phyloP scores from a whole-genome alignment of 2,888 invertebrate species.

The Auanema freiburgensis region DNA sequence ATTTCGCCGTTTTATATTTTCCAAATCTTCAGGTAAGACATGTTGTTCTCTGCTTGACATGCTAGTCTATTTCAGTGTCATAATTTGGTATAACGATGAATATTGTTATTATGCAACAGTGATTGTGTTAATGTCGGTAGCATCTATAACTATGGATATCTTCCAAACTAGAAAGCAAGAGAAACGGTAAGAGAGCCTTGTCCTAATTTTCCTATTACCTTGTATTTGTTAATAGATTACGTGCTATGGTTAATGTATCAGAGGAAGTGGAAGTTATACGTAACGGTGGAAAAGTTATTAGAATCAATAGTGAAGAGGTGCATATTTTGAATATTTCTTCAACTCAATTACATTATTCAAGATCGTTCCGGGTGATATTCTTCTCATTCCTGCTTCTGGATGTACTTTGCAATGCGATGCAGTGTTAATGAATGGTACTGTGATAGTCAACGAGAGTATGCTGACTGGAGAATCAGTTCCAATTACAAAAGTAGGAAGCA shows the following conservation, averaged over 20 bases:
- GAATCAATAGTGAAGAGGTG: conserved; percentile 33
- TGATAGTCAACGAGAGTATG: conserved; percentile 92
- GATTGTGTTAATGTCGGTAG: conserved; percentile 78
- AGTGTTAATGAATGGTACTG: conserved; percentile 81
- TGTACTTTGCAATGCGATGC: conserved; percentile 79
- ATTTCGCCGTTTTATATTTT: conserved; percentile 69
- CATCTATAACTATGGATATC: conserved; percentile 72
- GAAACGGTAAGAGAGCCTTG: conserved; percentile 62
- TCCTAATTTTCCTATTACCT: background rate
- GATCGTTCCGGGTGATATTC: conserved; percentile 73
- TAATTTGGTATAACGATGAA: conserved; percentile 81
- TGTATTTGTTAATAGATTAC: conserved; percentile 20
- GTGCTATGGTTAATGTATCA: conserved; percentile 78
- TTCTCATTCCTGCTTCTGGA: conserved; percentile 77
- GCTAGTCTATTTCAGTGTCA: conserved; percentile 53
- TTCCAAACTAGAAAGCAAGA: conserved; percentile 76
- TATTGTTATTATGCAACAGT: conserved; percentile 85
- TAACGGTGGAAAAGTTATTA: conserved; percentile 32
- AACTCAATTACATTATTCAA: conserved; percentile 23
- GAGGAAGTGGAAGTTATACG: conserved; percentile 72
- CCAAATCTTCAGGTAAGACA: conserved; percentile 66
- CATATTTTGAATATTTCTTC: background rate
- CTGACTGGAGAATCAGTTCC: conserved; percentile 92
- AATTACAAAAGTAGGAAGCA: conserved; percentile 75
- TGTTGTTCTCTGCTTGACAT: background rate